A percentile compares a stretch with the other conserved stretches of the same genome.
These are phyloP conservation scores for Clarias magur DNA, from an alignment of 2,113 vertebrate genomes.

Conservation along the genomic window DNA sequence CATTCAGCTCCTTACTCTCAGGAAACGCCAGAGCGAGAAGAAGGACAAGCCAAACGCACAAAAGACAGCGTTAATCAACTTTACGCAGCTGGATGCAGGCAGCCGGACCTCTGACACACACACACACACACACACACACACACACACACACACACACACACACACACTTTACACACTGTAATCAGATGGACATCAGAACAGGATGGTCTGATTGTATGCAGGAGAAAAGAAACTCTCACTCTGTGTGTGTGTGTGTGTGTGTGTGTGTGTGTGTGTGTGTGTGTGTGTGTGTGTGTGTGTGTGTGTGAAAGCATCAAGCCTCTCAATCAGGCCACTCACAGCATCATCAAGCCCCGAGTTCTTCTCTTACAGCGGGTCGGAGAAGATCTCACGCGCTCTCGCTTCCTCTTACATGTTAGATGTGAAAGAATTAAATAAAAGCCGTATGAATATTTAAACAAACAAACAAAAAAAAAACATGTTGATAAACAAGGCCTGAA, in stretches of 20 bases:
- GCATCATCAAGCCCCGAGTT: constrained; percentile 72
- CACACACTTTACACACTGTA: not conserved
- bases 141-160: constrained; percentile 17
- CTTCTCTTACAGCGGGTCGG: constrained; percentile 78
- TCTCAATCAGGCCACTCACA: constrained; percentile 77
- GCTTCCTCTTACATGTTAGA: constrained; percentile 81
- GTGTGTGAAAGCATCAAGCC: constrained; percentile 37
- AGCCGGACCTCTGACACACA: constrained; percentile 30
- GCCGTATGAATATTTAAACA: constrained; percentile 81
- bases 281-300: constrained; percentile 15
- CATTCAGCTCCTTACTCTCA: constrained; percentile 88
- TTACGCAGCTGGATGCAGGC: constrained; percentile 36
- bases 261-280: constrained; percentile 19
- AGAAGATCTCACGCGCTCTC: constrained; percentile 79
- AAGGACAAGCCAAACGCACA: constrained; percentile 67
- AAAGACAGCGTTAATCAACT: constrained; percentile 74
- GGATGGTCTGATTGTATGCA: constrained; percentile 42
- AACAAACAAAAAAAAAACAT: constrained; percentile 82
- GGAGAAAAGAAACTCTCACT: constrained; percentile 50
- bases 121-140: not conserved
- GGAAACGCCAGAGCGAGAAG: constrained; percentile 82
- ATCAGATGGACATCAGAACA: constrained; percentile 44
- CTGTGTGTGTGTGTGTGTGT: constrained; percentile 10
- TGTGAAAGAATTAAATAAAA: constrained; percentile 86
- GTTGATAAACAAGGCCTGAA: constrained; percentile 81